A percentile compares a stretch with the other conserved stretches of the same genome.
phyloP scores from a whole-genome alignment of 2,113 vertebrate genomes.

The Antechinus stuartii region DNA sequence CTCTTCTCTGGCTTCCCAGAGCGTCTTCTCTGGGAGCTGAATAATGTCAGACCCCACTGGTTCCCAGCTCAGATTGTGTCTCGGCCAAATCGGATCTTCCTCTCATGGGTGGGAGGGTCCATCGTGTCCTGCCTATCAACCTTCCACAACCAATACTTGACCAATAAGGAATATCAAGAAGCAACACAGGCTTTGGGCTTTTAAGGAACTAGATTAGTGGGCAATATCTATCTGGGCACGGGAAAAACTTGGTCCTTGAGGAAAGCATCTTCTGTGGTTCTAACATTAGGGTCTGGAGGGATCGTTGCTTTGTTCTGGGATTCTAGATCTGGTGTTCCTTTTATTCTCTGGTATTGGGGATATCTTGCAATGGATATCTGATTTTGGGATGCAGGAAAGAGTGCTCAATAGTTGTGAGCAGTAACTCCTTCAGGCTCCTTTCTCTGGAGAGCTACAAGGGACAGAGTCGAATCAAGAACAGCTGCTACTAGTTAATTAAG shows the following conservation, averaged over 20 bases:
- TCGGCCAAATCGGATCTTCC: constrained; percentile 78
- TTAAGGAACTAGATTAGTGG: accelerated
- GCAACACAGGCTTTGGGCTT: constrained; percentile 50
- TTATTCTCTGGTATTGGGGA: not conserved
- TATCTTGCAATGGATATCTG: not conserved
- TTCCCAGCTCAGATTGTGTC: constrained; percentile 63
- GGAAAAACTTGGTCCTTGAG: not conserved
- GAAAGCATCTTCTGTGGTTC: not conserved
- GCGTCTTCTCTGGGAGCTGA: constrained; percentile 64
- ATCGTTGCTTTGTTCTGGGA: not conserved
- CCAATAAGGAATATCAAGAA: constrained; percentile 88
- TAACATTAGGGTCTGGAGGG: not conserved
- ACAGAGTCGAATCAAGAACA: not conserved
- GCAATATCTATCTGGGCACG: accelerated
- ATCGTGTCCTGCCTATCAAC: constrained; percentile 90
- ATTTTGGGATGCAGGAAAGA: not conserved
- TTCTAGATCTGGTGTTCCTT: not conserved
- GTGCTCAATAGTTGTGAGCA: not conserved
- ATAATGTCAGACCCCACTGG: not conserved
- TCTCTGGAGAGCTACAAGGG: not conserved
- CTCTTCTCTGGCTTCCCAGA: constrained; percentile 89
- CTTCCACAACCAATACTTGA: constrained; percentile 91
- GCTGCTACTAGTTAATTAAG: not conserved
- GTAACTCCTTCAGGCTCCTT: not conserved
- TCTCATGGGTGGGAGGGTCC: constrained; percentile 89